These are phyloP conservation scores for Pantala flavescens DNA, from an alignment of 1,140 invertebrate species.

Conservation along the genomic window DNA sequence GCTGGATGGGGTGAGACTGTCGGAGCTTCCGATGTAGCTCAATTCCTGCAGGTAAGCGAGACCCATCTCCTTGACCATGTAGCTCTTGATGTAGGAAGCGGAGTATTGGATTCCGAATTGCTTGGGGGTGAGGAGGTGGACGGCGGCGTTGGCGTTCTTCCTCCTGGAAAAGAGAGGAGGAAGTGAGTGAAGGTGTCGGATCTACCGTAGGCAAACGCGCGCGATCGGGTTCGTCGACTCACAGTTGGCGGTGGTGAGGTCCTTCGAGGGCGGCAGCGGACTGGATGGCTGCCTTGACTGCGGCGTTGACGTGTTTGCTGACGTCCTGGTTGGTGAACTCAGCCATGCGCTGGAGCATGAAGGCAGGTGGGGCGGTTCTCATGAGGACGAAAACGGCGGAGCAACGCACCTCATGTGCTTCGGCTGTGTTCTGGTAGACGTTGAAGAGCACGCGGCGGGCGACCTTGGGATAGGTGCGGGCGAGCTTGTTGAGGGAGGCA, in stretches of 20 bases:
- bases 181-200: background rate
- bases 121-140: conserved; percentile 42
- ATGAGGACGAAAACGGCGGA: conserved; percentile 48
- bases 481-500: conserved; percentile 39
- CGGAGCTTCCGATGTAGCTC: conserved; percentile 42
- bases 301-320: conserved; percentile 47
- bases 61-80: conserved; percentile 35
- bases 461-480: conserved; percentile 36
- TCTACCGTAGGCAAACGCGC: background rate
- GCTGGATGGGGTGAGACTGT: conserved; percentile 41
- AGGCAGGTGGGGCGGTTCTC: conserved; percentile 42
- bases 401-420: conserved; percentile 49
- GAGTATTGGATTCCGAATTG: conserved; percentile 43
- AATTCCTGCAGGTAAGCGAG: conserved; percentile 32
- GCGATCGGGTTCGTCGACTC: conserved; percentile 16
- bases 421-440: conserved; percentile 51
- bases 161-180: conserved; percentile 31
- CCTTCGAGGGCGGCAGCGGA: conserved; percentile 35
- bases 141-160: conserved; percentile 42
- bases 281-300: conserved; percentile 46
- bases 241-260: conserved; percentile 22
- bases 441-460: conserved; percentile 48
- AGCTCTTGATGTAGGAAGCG: conserved; percentile 32
- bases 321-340: conserved; percentile 50
- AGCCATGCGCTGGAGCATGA: conserved; percentile 56